A percentile compares a stretch with the other conserved stretches of the same genome.
Evolutionary conservation across 2,113 vertebrate species (phyloP).

Genomic region (Vimba vimba): DNA sequence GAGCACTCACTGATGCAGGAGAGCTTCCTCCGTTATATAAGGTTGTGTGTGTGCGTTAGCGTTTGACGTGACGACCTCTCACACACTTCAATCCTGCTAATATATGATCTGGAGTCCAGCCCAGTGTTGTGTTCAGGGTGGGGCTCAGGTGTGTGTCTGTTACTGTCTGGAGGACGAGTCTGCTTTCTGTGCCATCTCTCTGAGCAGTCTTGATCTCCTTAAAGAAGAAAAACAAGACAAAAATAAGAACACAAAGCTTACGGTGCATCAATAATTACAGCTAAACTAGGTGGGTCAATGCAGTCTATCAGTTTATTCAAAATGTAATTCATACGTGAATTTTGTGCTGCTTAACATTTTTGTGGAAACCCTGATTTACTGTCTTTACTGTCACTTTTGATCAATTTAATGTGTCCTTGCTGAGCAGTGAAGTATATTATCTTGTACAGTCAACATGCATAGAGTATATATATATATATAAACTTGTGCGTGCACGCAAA

Average conservation of each 20-base stretch:
- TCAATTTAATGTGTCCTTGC: not conserved
- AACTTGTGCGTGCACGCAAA: not conserved
- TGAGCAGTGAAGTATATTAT: no score
- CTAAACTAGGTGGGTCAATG: not conserved
- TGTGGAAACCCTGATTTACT: no score
- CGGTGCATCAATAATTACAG: not conserved
- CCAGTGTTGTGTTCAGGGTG: not conserved
- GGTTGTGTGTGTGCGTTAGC: not conserved
- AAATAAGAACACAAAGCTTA: not conserved
- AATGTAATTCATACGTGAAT: not conserved
- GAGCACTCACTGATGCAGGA: constrained; percentile 27
- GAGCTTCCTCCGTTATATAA: constrained; percentile 4
- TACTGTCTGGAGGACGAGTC: not conserved
- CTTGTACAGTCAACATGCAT: no score
- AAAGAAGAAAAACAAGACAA: not conserved
- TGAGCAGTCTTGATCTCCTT: constrained; percentile 13
- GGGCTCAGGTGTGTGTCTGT: constrained; percentile 1
- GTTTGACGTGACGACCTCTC: not conserved
- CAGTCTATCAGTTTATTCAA: not conserved
- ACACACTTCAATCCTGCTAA: not conserved
- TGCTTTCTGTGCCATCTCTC: constrained; percentile 14
- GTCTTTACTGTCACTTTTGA: not conserved
- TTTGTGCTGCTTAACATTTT: not conserved
- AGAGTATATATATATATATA: no score
- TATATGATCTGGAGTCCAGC: not conserved